A percentile compares a stretch with the other conserved stretches of the same genome.
Evolutionary conservation across 35 echinoderm and acorn worm genomes (phyloP).

Genomic region (Amphiura filiformis): DNA sequence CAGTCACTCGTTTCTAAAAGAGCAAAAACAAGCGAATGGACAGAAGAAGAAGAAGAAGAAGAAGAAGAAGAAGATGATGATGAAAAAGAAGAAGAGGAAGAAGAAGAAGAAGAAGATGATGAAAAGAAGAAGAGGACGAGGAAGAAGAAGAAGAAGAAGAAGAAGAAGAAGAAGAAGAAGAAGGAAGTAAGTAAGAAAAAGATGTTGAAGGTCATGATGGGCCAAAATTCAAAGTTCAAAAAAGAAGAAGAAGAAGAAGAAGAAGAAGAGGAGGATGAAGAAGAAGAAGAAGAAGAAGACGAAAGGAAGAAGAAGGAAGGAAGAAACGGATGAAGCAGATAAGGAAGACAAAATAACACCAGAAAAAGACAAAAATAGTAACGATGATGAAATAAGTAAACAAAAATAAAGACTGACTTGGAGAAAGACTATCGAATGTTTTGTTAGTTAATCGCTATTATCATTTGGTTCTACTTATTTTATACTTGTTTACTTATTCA

Average conservation of each 20-base stretch:
- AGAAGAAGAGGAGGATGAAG: no score
- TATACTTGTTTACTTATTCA: no score
- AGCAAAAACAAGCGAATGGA: constrained; percentile 11
- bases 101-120: not conserved
- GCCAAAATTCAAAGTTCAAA: not conserved
- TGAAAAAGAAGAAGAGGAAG: not conserved
- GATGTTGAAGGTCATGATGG: not conserved
- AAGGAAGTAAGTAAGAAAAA: not conserved
- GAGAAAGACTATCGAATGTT: no score
- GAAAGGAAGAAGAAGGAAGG: not conserved
- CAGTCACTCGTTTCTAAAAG: not conserved
- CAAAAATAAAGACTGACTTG: no score
- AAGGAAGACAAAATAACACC: not conserved
- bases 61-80: not conserved
- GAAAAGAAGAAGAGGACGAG: no score
- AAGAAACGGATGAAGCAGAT: no score
- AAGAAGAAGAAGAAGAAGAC: no score
- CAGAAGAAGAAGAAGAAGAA: not conserved
- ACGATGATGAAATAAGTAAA: not conserved
- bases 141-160: constrained; percentile 4
- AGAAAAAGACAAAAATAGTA: not conserved
- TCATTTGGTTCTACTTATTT: no score
- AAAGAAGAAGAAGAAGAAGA: not conserved
- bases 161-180: constrained; percentile 5
- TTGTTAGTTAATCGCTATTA: no score